Percentiles rank a stretch among this genome's conserved stretches.
phyloP scores from a whole-genome alignment of 2,888 invertebrate genomes.

The Norana najaformis region DNA sequence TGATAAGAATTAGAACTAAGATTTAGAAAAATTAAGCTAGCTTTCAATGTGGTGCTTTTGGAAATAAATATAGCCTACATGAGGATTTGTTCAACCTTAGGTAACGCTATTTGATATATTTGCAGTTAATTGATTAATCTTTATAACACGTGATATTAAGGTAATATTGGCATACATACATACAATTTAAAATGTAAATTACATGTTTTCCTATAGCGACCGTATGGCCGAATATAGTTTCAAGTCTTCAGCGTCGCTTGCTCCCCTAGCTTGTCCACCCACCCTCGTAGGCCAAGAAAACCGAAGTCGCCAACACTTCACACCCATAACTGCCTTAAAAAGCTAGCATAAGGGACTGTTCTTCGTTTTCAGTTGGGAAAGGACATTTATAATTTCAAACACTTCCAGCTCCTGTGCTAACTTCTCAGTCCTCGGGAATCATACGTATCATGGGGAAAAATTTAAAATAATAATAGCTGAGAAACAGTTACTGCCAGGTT shows the following conservation, averaged over 20 bases:
- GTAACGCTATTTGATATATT: not conserved
- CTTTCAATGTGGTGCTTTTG: not conserved
- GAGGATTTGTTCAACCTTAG: not conserved
- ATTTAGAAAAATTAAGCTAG: not conserved
- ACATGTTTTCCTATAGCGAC: too few relatives aligned
- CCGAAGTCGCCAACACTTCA: too few relatives aligned
- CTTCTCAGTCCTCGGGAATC: too few relatives aligned
- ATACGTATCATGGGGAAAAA: not conserved
- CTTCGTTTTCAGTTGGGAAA: too few relatives aligned
- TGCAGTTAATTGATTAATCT: not conserved
- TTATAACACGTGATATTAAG: too few relatives aligned
- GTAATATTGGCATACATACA: not conserved
- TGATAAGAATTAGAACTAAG: not conserved
- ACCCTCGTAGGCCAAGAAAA: too few relatives aligned
- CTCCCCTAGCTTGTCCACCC: too few relatives aligned
- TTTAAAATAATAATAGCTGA: not conserved
- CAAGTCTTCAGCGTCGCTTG: too few relatives aligned
- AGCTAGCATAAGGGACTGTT: too few relatives aligned
- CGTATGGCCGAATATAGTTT: too few relatives aligned
- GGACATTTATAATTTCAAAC: not conserved
- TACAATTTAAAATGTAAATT: not conserved
- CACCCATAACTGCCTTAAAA: too few relatives aligned
- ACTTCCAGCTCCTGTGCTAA: conserved; percentile 13
- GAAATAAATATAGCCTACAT: not conserved
- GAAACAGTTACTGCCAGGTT: not conserved